phyloP scores from a whole-genome alignment of 2,113 vertebrate genomes.

The Grus americana region DNA sequence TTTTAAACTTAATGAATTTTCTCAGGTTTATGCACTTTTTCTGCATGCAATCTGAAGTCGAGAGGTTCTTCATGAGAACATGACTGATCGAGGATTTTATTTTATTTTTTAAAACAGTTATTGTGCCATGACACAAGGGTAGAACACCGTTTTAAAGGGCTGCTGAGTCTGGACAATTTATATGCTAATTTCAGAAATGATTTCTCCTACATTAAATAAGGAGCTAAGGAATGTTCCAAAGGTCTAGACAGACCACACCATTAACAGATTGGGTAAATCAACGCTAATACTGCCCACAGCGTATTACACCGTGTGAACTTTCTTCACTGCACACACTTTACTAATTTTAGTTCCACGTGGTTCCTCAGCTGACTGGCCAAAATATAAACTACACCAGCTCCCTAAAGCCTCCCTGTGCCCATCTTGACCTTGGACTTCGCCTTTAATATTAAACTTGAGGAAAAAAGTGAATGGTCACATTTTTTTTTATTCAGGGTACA shows the following conservation, averaged over 20 bases:
- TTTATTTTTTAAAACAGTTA: not conserved
- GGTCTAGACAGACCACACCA: constrained; percentile 64
- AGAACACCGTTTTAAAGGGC: constrained; percentile 26
- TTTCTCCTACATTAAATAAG: constrained; percentile 68
- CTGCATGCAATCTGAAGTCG: not conserved
- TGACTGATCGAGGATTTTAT: not conserved
- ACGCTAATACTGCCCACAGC: constrained; percentile 30
- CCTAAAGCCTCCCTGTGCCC: constrained; percentile 29
- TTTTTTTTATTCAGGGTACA: not conserved
- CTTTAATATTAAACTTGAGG: constrained; percentile 33
- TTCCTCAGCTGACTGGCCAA: constrained; percentile 67
- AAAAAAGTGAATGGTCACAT: not conserved
- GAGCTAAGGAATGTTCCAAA: constrained; percentile 79
- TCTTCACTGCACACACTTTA: constrained; percentile 10
- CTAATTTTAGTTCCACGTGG: constrained; percentile 62
- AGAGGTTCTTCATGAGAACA: not conserved
- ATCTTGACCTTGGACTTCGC: constrained; percentile 63
- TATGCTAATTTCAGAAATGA: constrained; percentile 74
- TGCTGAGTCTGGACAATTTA: constrained; percentile 69
- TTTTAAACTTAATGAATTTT: not conserved
- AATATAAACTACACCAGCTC: constrained; percentile 24
- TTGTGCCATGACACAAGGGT: constrained; percentile 25
- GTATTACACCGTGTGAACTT: constrained; percentile 42
- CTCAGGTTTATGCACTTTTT: not conserved
- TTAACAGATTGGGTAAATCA: constrained; percentile 54